Conservation (phyloP, 2,113 vertebrate genomes). For the Galeopterus variegatus region DNA sequence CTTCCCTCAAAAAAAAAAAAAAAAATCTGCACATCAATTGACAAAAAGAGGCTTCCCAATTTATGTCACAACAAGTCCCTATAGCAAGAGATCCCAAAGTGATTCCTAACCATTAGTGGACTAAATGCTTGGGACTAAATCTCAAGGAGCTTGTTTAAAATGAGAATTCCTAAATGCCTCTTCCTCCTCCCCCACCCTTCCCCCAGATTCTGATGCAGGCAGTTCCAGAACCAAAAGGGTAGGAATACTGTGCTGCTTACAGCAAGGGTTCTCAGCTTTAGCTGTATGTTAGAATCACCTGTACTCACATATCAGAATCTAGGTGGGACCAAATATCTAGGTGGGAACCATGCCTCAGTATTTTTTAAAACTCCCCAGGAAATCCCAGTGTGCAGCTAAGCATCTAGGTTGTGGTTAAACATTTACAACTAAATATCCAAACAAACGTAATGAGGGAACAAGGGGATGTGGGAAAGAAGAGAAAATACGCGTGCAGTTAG, state of each 20-base stretch:
- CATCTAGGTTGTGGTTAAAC: neutral
- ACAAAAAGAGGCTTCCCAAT: neutral
- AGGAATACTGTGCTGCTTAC: neutral
- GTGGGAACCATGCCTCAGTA: neutral
- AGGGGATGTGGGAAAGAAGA: neutral
- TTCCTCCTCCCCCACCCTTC: neutral
- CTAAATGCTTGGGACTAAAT: neutral
- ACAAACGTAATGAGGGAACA: neutral
- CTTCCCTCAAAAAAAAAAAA: neutral
- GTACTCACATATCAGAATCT: no score
- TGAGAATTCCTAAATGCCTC: neutral
- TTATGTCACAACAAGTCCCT: neutral
- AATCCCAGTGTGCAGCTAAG: neutral
- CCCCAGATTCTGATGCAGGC: neutral
- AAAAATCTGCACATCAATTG: neutral
- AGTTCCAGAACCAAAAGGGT: neutral
- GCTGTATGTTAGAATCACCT: neutral
- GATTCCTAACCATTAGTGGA: neutral
- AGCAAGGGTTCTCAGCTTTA: neutral
- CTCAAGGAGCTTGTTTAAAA: neutral
- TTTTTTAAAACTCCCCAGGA: neutral
- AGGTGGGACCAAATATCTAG: neutral
- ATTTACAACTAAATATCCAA: neutral
- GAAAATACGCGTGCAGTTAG: neutral
- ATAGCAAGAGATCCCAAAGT: neutral